phyloP scores from a whole-genome alignment of 2,888 invertebrate species.

The Trichopria drosophilae region DNA sequence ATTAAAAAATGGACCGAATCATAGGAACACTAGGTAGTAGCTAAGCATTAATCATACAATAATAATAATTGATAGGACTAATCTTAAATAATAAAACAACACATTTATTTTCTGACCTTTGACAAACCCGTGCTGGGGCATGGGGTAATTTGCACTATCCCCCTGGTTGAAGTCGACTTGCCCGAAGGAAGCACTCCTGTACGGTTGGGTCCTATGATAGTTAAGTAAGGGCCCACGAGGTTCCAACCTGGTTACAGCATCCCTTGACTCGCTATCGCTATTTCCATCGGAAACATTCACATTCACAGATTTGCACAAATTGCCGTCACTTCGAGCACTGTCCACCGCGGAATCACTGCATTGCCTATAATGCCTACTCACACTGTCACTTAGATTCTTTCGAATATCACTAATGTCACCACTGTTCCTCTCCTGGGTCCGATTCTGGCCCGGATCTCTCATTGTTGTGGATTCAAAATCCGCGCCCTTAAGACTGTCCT shows the following conservation, averaged over 20 bases:
- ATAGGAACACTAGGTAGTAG: too few species aligned
- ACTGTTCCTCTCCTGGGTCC: conserved; percentile 37
- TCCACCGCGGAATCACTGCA: conserved; percentile 52
- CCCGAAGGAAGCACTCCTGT: conserved; percentile 84
- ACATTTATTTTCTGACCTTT: too few species aligned
- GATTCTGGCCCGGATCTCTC: conserved; percentile 20
- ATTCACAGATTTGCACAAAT: conserved; percentile 35
- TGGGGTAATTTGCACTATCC: too few species aligned
- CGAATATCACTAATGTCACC: conserved; percentile 40
- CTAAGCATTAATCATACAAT: too few species aligned
- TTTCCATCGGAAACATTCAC: conserved; percentile 31
- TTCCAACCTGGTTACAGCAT: conserved; percentile 50
- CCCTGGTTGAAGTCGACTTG: conserved; percentile 73
- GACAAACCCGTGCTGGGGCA: too few species aligned
- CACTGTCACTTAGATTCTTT: conserved; percentile 32
- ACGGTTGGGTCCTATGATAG: conserved; percentile 60
- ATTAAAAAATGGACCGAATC: too few species aligned
- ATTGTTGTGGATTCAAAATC: too few species aligned
- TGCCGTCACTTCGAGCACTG: conserved; percentile 37
- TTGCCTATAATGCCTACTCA: conserved; percentile 45
- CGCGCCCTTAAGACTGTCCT: conserved; percentile 21
- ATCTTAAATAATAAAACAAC: too few species aligned
- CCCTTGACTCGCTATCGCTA: conserved; percentile 48
- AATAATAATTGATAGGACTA: too few species aligned
- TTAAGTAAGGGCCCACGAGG: conserved; percentile 46